Evolutionary conservation across 2,113 vertebrate species (phyloP).

Genomic region (Odocoileus virginianus): DNA sequence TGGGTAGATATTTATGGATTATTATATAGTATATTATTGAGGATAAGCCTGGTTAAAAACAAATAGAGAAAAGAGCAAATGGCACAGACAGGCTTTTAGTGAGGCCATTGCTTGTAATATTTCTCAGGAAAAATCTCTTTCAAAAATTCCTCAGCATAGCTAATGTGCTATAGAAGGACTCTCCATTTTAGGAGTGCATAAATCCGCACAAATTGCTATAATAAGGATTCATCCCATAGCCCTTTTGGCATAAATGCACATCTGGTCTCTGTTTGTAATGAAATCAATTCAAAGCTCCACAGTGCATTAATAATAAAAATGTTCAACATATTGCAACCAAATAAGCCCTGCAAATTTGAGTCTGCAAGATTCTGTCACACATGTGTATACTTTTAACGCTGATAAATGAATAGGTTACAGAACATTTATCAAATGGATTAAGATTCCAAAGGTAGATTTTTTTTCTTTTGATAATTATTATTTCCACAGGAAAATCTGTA

Average conservation of each 20-base stretch:
- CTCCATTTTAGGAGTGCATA: constrained; percentile 52
- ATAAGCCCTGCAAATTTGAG: constrained; percentile 71
- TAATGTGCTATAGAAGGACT: constrained; percentile 24
- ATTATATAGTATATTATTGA: constrained; percentile 44
- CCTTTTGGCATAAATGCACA: constrained; percentile 76
- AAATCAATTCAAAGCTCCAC: constrained; percentile 78
- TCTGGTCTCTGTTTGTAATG: constrained; percentile 82
- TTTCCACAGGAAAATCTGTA: constrained; percentile 17
- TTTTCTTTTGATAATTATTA: constrained; percentile 25
- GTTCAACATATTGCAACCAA: constrained; percentile 77
- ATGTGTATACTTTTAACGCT: constrained; percentile 75
- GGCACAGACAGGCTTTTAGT: constrained; percentile 37
- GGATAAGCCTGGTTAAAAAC: constrained; percentile 57
- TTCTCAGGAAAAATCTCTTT: background rate
- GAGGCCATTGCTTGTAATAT: constrained; percentile 35
- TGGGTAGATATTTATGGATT: background rate
- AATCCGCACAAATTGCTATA: constrained; percentile 75
- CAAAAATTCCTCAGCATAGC: constrained; percentile 4
- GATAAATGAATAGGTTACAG: constrained; percentile 74
- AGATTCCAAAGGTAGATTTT: constrained; percentile 57
- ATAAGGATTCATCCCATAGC: constrained; percentile 78
- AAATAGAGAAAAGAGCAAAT: constrained; percentile 46
- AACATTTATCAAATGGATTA: constrained; percentile 70
- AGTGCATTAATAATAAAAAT: constrained; percentile 80
- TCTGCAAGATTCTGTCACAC: constrained; percentile 69